phyloP scores from a whole-genome alignment of 2,888 invertebrate species.

The Tenthredo amoena region DNA sequence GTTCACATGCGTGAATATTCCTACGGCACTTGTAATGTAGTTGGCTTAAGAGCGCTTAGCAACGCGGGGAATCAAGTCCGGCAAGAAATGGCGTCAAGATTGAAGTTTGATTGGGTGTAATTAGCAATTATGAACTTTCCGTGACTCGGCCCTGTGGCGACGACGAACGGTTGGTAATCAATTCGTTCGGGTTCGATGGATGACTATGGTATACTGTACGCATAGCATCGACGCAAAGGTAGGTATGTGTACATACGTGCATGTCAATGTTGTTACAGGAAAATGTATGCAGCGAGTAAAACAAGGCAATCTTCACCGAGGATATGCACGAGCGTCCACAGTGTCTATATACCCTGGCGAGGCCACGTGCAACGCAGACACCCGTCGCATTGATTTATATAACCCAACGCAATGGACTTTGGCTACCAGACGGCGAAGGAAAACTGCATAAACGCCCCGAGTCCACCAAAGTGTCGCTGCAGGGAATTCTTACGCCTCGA shows the following conservation, averaged over 20 bases:
- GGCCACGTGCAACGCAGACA: not conserved
- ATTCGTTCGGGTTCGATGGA: slow-evolving; percentile 28
- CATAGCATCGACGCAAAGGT: not conserved
- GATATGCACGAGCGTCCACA: not conserved
- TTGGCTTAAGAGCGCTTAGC: not conserved
- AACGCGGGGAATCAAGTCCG: not conserved
- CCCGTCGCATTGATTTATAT: slow-evolving; percentile 27
- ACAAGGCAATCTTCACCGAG: not conserved
- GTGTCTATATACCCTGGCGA: not conserved
- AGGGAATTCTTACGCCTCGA: not conserved
- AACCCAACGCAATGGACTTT: slow-evolving; percentile 7
- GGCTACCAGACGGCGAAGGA: slow-evolving; percentile 7
- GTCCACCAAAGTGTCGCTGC: not conserved
- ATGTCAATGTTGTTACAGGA: not conserved
- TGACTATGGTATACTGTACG: not conserved
- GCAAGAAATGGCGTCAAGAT: slow-evolving; percentile 32
- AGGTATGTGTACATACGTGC: not conserved
- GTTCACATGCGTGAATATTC: not conserved
- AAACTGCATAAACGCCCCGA: not conserved
- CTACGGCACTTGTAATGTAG: not conserved
- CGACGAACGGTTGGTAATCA: slow-evolving; percentile 25
- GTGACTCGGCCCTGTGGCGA: not conserved
- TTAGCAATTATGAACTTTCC: slow-evolving; percentile 40
- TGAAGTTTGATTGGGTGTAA: slow-evolving; percentile 31
- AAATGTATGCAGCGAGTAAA: slow-evolving; percentile 2